A percentile compares a stretch with the other conserved stretches of the same genome.
phyloP scores from a whole-genome alignment of 1,140 invertebrate genomes.

The Hyles euphorbiae region DNA sequence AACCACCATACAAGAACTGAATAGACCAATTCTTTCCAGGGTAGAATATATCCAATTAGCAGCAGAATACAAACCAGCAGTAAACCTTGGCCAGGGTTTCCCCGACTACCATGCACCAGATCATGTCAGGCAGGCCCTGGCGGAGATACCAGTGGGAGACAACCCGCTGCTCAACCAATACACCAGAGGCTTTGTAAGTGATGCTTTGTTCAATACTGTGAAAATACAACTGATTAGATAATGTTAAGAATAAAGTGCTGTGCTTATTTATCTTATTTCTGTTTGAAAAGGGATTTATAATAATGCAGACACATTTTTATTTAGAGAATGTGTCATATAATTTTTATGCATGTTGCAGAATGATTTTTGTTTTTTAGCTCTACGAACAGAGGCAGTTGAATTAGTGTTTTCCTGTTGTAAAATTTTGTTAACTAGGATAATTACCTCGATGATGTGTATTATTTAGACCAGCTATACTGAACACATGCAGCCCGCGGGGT shows the following conservation, averaged over 20 bases:
- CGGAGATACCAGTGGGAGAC: conserved; percentile 79
- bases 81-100: conserved; percentile 98
- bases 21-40: conserved; percentile 77
- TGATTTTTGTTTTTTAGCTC: no score
- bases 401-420: no score
- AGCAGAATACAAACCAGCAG: conserved; percentile 89
- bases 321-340: no score
- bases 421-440: no score
- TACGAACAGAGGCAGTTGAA: no score
- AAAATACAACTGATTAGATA: neutral
- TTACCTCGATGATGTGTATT: no score
- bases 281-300: no score
- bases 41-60: conserved; percentile 96
- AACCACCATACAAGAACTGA: neutral
- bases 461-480: no score
- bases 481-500: no score
- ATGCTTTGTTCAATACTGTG: neutral
- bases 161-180: conserved; percentile 94
- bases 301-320: no score
- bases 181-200: conserved; percentile 88
- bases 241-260: neutral
- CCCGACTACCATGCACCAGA: conserved; percentile 94
- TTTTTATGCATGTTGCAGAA: no score
- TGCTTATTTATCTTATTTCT: no score
- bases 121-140: conserved; percentile 87